These are phyloP conservation scores for Thymelicus lineola DNA, from an alignment of 2,888 invertebrate species.

Conservation along the genomic window DNA sequence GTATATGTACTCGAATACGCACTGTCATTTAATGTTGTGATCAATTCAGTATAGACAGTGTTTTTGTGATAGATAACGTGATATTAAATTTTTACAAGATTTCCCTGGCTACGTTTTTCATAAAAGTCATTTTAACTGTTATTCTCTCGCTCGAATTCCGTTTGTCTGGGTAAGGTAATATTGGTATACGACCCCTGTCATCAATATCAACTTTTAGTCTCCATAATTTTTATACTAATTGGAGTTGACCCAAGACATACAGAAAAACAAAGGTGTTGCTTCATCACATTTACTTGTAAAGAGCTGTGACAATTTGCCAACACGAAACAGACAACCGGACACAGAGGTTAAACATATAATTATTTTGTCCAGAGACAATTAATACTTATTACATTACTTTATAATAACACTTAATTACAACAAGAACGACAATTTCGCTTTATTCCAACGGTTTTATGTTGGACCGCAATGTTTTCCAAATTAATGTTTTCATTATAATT, in stretches of 20 bases:
- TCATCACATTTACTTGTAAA: constrained; percentile 35
- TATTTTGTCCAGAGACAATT: constrained; percentile 15
- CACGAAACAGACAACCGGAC: constrained; percentile 57
- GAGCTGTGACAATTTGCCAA: constrained; percentile 58
- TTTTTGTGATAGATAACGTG: constrained; percentile 11
- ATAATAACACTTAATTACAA: constrained; percentile 51
- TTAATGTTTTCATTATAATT: constrained; percentile 8
- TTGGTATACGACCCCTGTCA: background rate
- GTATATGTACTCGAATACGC: background rate
- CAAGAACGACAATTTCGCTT: constrained; percentile 40
- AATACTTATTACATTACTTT: constrained; percentile 37
- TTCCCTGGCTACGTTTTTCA: constrained; percentile 18
- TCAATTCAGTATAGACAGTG: background rate
- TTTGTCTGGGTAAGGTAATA: constrained; percentile 31
- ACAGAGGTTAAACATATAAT: constrained; percentile 32
- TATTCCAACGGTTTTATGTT: background rate
- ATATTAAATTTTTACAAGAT: constrained; percentile 13
- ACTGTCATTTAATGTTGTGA: background rate
- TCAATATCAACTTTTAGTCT: constrained; percentile 3
- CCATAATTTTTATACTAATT: background rate
- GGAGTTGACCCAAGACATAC: constrained; percentile 32
- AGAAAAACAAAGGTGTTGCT: constrained; percentile 19
- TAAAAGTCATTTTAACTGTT: constrained; percentile 39
- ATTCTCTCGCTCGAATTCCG: constrained; percentile 51
- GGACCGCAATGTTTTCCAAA: background rate